These are phyloP conservation scores for Eupeodes luniger DNA, from an alignment of 2,888 invertebrate species.

Conservation along the genomic window DNA sequence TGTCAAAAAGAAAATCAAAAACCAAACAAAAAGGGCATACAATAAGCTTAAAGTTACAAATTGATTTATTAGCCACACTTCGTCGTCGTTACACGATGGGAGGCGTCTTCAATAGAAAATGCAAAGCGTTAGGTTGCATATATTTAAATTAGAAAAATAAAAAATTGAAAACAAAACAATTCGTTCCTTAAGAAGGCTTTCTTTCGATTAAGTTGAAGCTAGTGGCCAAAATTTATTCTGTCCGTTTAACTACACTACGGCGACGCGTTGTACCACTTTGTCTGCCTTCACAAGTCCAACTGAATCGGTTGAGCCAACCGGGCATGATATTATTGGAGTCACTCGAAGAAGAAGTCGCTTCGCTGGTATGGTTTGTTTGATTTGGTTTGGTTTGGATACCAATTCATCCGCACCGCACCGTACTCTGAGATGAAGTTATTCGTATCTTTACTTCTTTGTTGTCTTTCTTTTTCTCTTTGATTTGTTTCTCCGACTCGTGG, in stretches of 20 bases:
- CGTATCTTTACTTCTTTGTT: slow-evolving; percentile 4
- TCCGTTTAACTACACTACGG: too few species aligned
- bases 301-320: slow-evolving; percentile 60
- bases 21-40: slow-evolving; percentile 44
- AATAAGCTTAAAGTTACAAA: slow-evolving; percentile 11
- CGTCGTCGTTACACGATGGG: slow-evolving; percentile 4
- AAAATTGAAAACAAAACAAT: background rate
- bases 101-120: slow-evolving; percentile 43
- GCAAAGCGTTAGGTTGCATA: slow-evolving; percentile 22
- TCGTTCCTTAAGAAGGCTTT: slow-evolving; percentile 5
- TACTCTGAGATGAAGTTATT: slow-evolving; percentile 27
- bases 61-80: slow-evolving; percentile 15
- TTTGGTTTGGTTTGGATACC: slow-evolving; percentile 38
- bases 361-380: background rate
- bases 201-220: background rate
- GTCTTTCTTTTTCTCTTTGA: slow-evolving; percentile 19
- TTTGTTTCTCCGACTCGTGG: slow-evolving; percentile 44
- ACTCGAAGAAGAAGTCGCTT: slow-evolving; percentile 8
- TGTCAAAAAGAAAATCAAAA: slow-evolving; percentile 55
- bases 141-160: slow-evolving; percentile 11
- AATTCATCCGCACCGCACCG: slow-evolving; percentile 23
- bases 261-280: slow-evolving; percentile 30
- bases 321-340: slow-evolving; percentile 54
- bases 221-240: background rate
- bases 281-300: slow-evolving; percentile 62